Evolutionary conservation across 1,140 invertebrate genomes (phyloP), one percentile per base, ranked within the genome.

Genomic region (Drosophila albomicans): DNA sequence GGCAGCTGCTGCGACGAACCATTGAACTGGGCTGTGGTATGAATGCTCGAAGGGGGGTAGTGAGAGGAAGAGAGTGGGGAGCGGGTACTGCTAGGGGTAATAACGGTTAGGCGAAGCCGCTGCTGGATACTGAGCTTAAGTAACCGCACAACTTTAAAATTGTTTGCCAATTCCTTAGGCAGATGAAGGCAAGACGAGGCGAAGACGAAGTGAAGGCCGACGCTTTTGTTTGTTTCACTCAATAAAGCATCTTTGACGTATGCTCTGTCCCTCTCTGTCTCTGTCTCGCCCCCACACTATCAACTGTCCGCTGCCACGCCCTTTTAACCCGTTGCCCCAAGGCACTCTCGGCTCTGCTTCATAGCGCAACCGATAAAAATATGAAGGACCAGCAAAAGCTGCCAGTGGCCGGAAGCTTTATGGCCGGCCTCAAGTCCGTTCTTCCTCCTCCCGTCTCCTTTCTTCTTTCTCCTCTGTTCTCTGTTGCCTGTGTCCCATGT

Each of bases 91-190:
- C 57, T 49, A 58, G 48, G 62, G 64, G 71, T 68, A 74, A 62
- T 69, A 69, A 54, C 71, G 56, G 71, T 54, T 65, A 32, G 43
- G 52, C 49, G 35, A 38, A 41, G 35, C 20, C 57, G 43, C 35
- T 59, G 38, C 30, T 59, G 56, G 35, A 54, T 45, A 51, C 49
- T 48, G 70, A 43, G 75, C 70, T 73, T 79, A 75, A 80, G 78
- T 77, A 89, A 89, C 85, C 85, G 75, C 85, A 87, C 68, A 88
- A 88, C 85, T 88, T 88, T 89, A 81, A 88, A 88, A 85, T 81
- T 88, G 85, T 82, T 82, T 75, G 68, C 48, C 74, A 72, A 65
- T 48, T 46, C 62, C 63, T 46, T 51, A 25, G 20, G 20, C 20
- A 25, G 20, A 25, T 25, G 20, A 25, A 25, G 20, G 20, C 20